Evolutionary conservation across 2,888 invertebrate genomes (phyloP).

Genomic region (Trachelus iudaicus): DNA sequence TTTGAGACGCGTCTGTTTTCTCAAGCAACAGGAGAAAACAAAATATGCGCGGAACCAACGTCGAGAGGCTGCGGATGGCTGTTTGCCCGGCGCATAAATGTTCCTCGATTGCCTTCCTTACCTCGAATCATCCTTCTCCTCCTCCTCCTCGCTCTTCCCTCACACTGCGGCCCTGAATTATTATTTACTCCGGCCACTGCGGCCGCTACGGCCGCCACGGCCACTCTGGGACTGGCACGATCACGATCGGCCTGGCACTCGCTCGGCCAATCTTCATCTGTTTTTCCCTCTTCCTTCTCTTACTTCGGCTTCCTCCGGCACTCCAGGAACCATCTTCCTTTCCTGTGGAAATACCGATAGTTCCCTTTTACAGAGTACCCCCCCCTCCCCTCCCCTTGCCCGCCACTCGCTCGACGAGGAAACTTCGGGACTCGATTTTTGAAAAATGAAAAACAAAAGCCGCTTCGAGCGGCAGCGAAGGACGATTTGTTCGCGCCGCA

Average conservation of each 20-base stretch:
- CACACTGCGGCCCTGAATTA: background rate
- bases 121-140: background rate
- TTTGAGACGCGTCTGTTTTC: constrained; percentile 25
- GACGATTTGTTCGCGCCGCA: constrained; percentile 64
- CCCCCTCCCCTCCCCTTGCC: background rate
- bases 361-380: constrained; percentile 1
- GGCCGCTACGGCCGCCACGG: no score
- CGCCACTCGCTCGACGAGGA: background rate
- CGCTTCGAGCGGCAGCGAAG: constrained; percentile 48
- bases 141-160: background rate
- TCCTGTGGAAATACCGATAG: background rate
- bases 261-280: background rate
- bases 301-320: background rate
- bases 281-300: background rate
- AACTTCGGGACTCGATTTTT: constrained; percentile 17
- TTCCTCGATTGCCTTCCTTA: constrained; percentile 2
- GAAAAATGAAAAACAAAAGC: constrained; percentile 25
- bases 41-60: constrained; percentile 19
- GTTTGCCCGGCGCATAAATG: constrained; percentile 9
- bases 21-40: constrained; percentile 29
- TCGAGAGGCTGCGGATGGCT: constrained; percentile 3
- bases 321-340: background rate
- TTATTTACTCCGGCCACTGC: background rate
- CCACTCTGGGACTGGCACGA: background rate
- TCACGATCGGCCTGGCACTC: background rate